A percentile compares a stretch with the other conserved stretches of the same genome.
These are phyloP conservation scores for Spondyliosoma cantharus DNA, from an alignment of 2,797 vertebrate genomes.

Conservation along the genomic window DNA sequence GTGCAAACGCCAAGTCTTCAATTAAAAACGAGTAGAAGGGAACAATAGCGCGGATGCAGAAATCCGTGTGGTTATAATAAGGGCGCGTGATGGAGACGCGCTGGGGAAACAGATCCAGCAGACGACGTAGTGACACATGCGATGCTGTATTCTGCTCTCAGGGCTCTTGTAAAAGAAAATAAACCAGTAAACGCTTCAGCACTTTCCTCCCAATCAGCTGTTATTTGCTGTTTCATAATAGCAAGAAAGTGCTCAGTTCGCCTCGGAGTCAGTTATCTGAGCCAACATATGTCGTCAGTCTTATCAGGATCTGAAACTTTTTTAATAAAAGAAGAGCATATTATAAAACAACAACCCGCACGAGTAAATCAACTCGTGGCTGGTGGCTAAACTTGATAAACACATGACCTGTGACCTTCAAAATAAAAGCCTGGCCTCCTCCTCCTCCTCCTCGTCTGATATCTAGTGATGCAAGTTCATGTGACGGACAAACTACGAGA, in stretches of 20 bases:
- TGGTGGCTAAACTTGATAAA: not conserved
- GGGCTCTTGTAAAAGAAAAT: slow-evolving; percentile 44
- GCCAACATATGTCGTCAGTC: not conserved
- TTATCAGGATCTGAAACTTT: slow-evolving; percentile 18
- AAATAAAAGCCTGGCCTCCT: not conserved
- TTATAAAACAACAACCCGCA: not conserved
- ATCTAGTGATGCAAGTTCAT: not conserved
- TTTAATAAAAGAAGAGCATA: slow-evolving; percentile 2
- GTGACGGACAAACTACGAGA: slow-evolving; percentile 20
- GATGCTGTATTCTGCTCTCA: not conserved
- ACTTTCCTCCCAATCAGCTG: slow-evolving; percentile 29
- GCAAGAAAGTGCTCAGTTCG: not conserved
- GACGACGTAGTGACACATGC: not conserved
- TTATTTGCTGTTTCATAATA: slow-evolving; percentile 22
- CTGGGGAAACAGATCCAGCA: too few relatives aligned
- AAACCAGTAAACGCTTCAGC: slow-evolving; percentile 28
- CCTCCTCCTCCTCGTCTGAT: not conserved
- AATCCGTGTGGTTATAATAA: not conserved
- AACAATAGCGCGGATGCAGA: slow-evolving; percentile 2
- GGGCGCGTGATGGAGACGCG: not conserved
- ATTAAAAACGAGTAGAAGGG: not conserved
- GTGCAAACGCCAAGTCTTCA: not conserved
- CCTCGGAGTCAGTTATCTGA: not conserved
- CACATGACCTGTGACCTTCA: not conserved
- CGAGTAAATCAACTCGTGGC: slow-evolving; percentile 13